Evolutionary conservation across 1,140 invertebrate genomes (phyloP).

Genomic region (Archegozetes longisetosus): DNA sequence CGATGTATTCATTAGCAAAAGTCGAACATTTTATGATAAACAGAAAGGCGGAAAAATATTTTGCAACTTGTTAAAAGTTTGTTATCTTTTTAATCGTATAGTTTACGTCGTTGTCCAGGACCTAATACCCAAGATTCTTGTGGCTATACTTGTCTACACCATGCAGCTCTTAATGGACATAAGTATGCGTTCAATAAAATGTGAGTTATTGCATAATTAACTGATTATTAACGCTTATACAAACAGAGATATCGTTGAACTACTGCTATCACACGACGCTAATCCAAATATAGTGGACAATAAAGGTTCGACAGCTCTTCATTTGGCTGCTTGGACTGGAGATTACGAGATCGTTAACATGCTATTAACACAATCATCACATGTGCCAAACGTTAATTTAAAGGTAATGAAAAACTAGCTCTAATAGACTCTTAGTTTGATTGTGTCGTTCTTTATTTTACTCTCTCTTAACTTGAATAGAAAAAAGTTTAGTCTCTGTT

Average conservation of each 20-base stretch:
- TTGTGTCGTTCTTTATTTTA: not conserved
- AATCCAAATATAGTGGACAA: constrained; percentile 67
- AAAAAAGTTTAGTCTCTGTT: too few species aligned
- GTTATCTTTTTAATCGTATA: constrained; percentile 35
- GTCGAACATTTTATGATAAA: not conserved
- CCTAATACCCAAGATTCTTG: constrained; percentile 81
- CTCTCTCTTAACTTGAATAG: too few species aligned
- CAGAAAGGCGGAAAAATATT: not conserved
- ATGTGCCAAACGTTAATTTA: not conserved
- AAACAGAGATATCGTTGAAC: constrained; percentile 72
- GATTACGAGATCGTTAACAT: constrained; percentile 62
- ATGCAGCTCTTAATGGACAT: constrained; percentile 84
- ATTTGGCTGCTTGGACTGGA: constrained; percentile 76
- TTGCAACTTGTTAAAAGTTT: not conserved
- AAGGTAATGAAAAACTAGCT: not conserved
- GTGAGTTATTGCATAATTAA: too few species aligned
- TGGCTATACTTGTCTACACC: constrained; percentile 87
- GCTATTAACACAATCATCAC: constrained; percentile 42
- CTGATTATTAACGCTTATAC: too few species aligned
- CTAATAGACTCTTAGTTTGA: not conserved
- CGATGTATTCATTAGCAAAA: not conserved
- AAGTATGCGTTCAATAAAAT: too few species aligned
- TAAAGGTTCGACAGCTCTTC: constrained; percentile 67
- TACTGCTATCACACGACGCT: constrained; percentile 70
- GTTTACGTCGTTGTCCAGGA: constrained; percentile 66